These are phyloP conservation scores for Cartodere bifasciata DNA, from an alignment of 2,888 invertebrate genomes.

Conservation along the genomic window DNA sequence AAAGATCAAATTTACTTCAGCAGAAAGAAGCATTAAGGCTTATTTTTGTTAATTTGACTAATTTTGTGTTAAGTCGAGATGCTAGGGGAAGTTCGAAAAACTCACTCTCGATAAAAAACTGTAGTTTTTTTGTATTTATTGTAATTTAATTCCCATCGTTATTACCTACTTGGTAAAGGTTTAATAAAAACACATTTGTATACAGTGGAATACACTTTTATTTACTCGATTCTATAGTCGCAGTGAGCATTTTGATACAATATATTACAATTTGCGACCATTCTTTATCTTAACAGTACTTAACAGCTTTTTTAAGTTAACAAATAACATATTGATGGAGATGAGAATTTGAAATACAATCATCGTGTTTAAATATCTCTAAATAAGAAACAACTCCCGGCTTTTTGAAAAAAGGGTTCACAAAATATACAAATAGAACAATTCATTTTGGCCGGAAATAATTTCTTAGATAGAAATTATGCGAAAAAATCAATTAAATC, in stretches of 20 bases:
- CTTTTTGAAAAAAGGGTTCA: not conserved
- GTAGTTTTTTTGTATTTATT: too few species aligned
- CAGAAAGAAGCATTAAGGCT: too few species aligned
- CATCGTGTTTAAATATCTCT: conserved; percentile 26
- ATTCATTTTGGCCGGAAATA: not conserved
- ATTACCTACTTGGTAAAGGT: too few species aligned
- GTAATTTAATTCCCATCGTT: too few species aligned
- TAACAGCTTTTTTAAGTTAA: conserved; percentile 37
- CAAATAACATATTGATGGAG: conserved; percentile 38
- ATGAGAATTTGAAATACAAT: conserved; percentile 34
- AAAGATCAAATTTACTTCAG: too few species aligned
- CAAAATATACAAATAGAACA: conserved; percentile 1
- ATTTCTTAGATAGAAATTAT: conserved; percentile 1
- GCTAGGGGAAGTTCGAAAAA: too few species aligned
- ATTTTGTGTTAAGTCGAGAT: too few species aligned
- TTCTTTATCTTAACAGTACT: conserved; percentile 37
- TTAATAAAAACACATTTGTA: too few species aligned
- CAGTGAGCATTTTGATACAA: conserved; percentile 38
- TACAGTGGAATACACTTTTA: conserved; percentile 34
- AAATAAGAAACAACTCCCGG: not conserved
- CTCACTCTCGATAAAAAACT: too few species aligned
- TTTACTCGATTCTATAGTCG: conserved; percentile 34
- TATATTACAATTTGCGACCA: conserved; percentile 37
- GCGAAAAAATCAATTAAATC: too few species aligned
- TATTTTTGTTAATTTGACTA: too few species aligned